Evolutionary conservation across 2,113 vertebrate species (phyloP).

Genomic region (Oryzias javanicus): DNA sequence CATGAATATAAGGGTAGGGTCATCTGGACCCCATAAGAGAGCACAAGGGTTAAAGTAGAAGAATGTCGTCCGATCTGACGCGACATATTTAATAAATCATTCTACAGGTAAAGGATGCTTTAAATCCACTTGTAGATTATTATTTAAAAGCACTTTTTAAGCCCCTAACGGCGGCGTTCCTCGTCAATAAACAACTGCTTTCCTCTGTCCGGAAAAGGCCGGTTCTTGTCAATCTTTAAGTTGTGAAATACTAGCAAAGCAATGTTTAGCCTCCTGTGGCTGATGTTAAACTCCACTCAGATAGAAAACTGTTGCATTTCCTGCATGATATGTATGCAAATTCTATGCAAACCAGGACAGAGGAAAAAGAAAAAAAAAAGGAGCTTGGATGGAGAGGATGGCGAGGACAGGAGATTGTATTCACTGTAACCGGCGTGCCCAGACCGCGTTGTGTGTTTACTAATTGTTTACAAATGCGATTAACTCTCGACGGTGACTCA

Average conservation of each 20-base stretch:
- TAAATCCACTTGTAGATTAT: conserved; percentile 17
- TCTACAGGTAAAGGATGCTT: conserved; percentile 2
- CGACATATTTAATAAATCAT: conserved; percentile 8
- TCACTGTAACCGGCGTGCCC: conserved; percentile 21
- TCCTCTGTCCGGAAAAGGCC: conserved; percentile 15
- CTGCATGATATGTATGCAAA: conserved; percentile 67
- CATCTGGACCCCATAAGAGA: too few species aligned
- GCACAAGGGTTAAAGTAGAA: too few species aligned
- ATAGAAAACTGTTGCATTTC: not conserved
- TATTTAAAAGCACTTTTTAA: conserved; percentile 23
- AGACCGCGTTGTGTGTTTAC: conserved; percentile 31
- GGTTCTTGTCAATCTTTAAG: conserved; percentile 50
- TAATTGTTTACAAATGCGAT: conserved; percentile 43
- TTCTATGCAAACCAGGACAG: conserved; percentile 69
- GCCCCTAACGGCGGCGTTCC: conserved; percentile 21
- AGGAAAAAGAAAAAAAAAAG: conserved; percentile 17
- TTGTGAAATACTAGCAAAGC: conserved; percentile 14
- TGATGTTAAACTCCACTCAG: conserved; percentile 14
- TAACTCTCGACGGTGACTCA: conserved; percentile 39
- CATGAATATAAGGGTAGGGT: too few species aligned
- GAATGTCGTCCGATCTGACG: too few species aligned
- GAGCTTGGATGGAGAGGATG: conserved; percentile 18
- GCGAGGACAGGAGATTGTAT: conserved; percentile 36
- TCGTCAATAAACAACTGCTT: conserved; percentile 40
- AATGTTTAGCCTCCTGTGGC: too few species aligned